phyloP scores from a whole-genome alignment of 2,888 invertebrate genomes.

The Mycogona germanica region DNA sequence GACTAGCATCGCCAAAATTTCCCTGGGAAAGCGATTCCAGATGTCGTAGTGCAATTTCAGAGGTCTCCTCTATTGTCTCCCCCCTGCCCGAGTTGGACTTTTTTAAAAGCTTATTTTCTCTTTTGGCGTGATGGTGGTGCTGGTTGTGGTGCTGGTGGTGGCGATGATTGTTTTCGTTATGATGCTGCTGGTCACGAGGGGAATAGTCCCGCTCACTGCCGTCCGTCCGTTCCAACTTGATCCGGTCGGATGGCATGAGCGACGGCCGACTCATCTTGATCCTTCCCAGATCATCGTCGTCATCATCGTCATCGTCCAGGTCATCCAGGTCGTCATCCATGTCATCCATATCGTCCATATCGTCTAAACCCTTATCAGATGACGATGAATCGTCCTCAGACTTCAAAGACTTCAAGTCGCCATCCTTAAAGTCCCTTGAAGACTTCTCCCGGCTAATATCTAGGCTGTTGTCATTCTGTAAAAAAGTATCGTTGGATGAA shows the following conservation, averaged over 20 bases:
- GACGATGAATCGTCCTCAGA: slow-evolving; percentile 25
- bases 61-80: slow-evolving; percentile 40
- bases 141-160: slow-evolving; percentile 7
- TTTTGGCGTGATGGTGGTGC: not conserved
- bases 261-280: slow-evolving; percentile 23
- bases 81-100: too few species aligned
- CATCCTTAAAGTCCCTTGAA: too few species aligned
- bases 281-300: slow-evolving; percentile 29
- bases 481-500: slow-evolving; percentile 45
- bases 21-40: slow-evolving; percentile 69
- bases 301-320: slow-evolving; percentile 19
- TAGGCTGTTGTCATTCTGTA: slow-evolving; percentile 35
- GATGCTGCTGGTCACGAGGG: slow-evolving; percentile 4
- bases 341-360: slow-evolving; percentile 29
- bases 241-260: slow-evolving; percentile 9
- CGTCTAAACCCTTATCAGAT: slow-evolving; percentile 29
- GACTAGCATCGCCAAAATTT: slow-evolving; percentile 45
- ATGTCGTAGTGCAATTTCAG: slow-evolving; percentile 54
- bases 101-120: not conserved
- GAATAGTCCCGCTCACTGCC: not conserved
- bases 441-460: slow-evolving; percentile 26
- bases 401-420: slow-evolving; percentile 25
- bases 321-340: slow-evolving; percentile 23
- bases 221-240: slow-evolving; percentile 8
- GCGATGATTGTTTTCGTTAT: not conserved